These are phyloP conservation scores for Panulirus ornatus DNA, from an alignment of 1,140 invertebrate species.

Conservation along the genomic window DNA sequence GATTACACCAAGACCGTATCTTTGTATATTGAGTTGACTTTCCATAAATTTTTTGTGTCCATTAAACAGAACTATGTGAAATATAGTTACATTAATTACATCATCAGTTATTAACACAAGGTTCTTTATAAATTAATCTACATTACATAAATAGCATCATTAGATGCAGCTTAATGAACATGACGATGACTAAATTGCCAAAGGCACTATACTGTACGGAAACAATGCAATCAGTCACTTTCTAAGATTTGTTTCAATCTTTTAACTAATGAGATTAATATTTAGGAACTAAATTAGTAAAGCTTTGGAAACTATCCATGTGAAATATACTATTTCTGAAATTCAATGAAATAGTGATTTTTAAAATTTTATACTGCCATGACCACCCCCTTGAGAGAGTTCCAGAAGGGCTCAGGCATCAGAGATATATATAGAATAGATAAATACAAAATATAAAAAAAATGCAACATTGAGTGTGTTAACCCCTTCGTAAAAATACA, in stretches of 20 bases:
- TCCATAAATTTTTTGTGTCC: background rate
- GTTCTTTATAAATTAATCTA: background rate
- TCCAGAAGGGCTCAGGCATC: no score
- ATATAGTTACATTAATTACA: no score
- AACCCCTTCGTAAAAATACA: background rate
- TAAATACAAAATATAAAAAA: background rate
- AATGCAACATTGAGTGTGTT: background rate
- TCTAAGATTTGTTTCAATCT: background rate
- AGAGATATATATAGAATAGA: background rate
- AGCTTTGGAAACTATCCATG: conserved; percentile 39
- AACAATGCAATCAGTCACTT: conserved; percentile 10
- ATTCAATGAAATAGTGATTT: background rate
- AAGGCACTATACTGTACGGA: conserved; percentile 18
- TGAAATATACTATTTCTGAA: background rate
- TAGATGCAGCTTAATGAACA: background rate
- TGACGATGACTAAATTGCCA: conserved; percentile 8
- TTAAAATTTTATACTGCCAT: conserved; percentile 24
- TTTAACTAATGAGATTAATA: background rate
- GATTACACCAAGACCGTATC: background rate
- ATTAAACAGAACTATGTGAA: no score
- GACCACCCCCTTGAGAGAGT: background rate
- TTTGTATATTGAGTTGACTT: background rate
- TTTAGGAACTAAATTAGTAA: conserved; percentile 39
- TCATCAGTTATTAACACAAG: background rate
- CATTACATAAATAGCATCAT: background rate